A percentile compares a stretch with the other conserved stretches of the same genome.
Evolutionary conservation across 1,140 invertebrate genomes (phyloP).

Genomic region (Tetramorium parvispinum): DNA sequence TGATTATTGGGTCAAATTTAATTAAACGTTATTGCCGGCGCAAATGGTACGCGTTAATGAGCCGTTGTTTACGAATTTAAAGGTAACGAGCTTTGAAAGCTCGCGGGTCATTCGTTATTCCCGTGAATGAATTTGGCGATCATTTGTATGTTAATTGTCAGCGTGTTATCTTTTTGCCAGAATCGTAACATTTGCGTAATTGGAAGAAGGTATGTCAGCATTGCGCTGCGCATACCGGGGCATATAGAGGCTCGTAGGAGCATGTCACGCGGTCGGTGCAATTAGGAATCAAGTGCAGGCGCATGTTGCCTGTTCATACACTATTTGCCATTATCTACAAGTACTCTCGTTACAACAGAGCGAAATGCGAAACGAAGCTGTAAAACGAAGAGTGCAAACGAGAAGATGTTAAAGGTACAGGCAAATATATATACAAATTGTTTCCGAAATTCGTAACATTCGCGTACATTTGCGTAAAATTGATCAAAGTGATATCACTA

Average conservation of each 20-base stretch:
- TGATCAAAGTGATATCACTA: neutral
- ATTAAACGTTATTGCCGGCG: conserved; percentile 46
- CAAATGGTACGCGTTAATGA: conserved; percentile 56
- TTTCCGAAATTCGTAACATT: neutral
- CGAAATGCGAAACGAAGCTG: neutral
- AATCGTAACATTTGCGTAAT: conserved; percentile 46
- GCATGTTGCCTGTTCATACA: conserved; percentile 23
- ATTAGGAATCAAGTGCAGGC: conserved; percentile 45
- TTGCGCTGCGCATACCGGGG: neutral
- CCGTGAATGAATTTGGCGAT: conserved; percentile 40
- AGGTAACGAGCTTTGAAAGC: conserved; percentile 43
- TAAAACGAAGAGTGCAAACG: neutral
- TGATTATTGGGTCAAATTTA: conserved; percentile 57
- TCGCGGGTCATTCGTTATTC: conserved; percentile 35
- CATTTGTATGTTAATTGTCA: conserved; percentile 49
- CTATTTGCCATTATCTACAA: conserved; percentile 28
- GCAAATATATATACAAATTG: neutral
- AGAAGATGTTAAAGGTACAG: neutral
- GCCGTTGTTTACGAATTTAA: conserved; percentile 56
- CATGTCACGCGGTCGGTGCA: conserved; percentile 42
- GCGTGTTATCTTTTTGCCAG: conserved; percentile 10
- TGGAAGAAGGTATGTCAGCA: conserved; percentile 21
- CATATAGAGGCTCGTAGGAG: neutral
- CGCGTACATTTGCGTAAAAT: neutral
- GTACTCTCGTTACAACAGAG: neutral